Evolutionary conservation across 2,113 vertebrate species (phyloP).

Genomic region (Muntiacus reevesi): DNA sequence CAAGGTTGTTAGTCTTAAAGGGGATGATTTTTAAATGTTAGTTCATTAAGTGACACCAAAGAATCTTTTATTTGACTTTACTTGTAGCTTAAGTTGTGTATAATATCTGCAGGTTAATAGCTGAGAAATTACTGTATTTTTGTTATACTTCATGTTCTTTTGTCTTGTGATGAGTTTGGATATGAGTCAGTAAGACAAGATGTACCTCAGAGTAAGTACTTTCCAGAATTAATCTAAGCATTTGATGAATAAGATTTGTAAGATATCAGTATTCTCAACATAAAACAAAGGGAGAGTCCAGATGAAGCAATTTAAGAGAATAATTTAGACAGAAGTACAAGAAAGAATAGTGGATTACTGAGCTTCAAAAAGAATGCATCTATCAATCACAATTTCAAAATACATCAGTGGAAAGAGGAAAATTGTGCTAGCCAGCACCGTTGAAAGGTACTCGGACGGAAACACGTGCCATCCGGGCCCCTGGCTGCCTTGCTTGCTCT

Average conservation of each 20-base stretch:
- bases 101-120: background rate
- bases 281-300: constrained; percentile 15
- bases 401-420: background rate
- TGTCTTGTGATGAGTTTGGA: background rate
- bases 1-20: background rate
- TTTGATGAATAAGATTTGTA: background rate
- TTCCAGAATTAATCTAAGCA: background rate
- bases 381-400: background rate
- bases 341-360: background rate
- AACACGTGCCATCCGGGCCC: accelerated
- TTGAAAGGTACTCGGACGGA: background rate
- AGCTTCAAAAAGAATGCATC: constrained; percentile 44
- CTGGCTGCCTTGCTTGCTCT: accelerated
- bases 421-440: background rate
- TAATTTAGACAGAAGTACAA: constrained; percentile 13
- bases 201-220: background rate
- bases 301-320: background rate
- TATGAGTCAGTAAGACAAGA: background rate
- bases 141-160: background rate
- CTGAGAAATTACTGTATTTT: constrained; percentile 14
- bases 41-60: background rate
- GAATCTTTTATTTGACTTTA: background rate
- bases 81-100: background rate
- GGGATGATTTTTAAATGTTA: background rate
- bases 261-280: background rate